Evolutionary conservation across 2,797 vertebrate genomes (phyloP).

Genomic region (Rhinatrema bivittatum): DNA sequence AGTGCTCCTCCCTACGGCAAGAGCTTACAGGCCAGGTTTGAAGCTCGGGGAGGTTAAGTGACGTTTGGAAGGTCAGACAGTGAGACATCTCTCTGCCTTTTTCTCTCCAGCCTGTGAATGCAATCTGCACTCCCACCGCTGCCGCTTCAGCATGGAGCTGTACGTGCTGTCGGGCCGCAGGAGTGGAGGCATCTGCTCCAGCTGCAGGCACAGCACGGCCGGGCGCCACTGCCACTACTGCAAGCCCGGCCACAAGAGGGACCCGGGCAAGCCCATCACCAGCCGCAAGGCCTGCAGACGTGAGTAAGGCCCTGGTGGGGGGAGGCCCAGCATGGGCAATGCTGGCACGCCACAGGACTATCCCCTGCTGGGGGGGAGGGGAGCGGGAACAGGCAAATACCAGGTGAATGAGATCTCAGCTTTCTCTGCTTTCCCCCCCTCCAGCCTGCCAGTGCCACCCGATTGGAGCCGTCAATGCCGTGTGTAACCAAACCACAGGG

Average conservation of each 20-base stretch:
- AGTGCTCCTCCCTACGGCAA: too few relatives aligned
- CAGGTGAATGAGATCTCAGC: too few relatives aligned
- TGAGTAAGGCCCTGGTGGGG: constrained; percentile 45
- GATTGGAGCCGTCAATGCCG: constrained; percentile 67
- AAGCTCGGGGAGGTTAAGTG: too few relatives aligned
- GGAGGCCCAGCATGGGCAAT: background rate
- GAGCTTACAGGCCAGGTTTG: too few relatives aligned
- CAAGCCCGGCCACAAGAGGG: constrained; percentile 73
- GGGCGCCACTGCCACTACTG: constrained; percentile 88
- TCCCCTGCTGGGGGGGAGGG: background rate
- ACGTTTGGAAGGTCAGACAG: background rate
- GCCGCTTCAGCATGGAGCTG: constrained; percentile 81
- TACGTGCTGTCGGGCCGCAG: constrained; percentile 78
- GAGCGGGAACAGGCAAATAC: background rate
- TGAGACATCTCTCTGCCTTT: too few relatives aligned
- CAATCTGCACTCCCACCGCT: constrained; percentile 75
- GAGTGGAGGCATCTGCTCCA: constrained; percentile 80
- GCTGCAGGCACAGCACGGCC: constrained; percentile 79
- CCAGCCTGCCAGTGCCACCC: constrained; percentile 80
- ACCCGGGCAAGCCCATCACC: constrained; percentile 61
- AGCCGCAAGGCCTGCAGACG: constrained; percentile 79
- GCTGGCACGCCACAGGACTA: background rate
- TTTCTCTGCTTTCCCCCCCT: too few relatives aligned
- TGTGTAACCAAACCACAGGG: constrained; percentile 82
- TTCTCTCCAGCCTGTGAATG: constrained; percentile 70